Evolutionary conservation across 2,797 vertebrate species (phyloP), one percentile per base, ranked within the genome.

Genomic region (Limnodromus scolopaceus): DNA sequence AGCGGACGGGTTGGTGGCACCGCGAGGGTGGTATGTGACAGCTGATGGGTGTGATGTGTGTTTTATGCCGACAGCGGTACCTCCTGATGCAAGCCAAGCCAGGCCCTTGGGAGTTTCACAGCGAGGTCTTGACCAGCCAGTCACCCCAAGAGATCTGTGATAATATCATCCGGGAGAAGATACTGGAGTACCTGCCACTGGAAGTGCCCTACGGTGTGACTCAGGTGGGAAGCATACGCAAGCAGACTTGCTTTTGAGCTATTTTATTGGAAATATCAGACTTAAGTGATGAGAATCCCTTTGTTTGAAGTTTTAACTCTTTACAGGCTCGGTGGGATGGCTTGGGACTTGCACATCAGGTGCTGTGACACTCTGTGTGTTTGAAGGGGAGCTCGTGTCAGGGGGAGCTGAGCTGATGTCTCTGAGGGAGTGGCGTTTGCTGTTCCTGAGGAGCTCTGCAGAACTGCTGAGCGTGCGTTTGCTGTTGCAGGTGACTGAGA

Each of bases 81-180:
- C 98, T 99, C 41, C 90, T 99, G 91, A 91, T 95, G 84, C 97
- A 96, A 48, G 99, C 99, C 81, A 98, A 98, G 96, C 99, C 99
- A 1, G 99, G 99, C 14, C 89, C 97, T 1, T 99, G 99, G 99
- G 97, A 98, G 96, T 99, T 99, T 95, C 99, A 99, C 98, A 99
- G 99, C 3, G 87, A 98, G 3, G 99, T 99, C 28, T 97, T 99
- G 96, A 99, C 99, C 6, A 99, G 98, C 97, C 99, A 99, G 97
- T 98, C 95, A 17, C 99, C 99, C 4, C 98, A 99, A 65, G 98
- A 99, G 38, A 88, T 99, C 96, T 99, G 99, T 78, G 36, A 93
- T 64, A 99, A 99, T 83, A 97, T 98, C 57, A 97, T 99, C 97
- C 98, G 99, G 96, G 99, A 98, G 97, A 99, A 99, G 95, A 97